Evolutionary conservation across 92 coral and sea anemone genomes (phyloP).

Genomic region (Metridium senile): DNA sequence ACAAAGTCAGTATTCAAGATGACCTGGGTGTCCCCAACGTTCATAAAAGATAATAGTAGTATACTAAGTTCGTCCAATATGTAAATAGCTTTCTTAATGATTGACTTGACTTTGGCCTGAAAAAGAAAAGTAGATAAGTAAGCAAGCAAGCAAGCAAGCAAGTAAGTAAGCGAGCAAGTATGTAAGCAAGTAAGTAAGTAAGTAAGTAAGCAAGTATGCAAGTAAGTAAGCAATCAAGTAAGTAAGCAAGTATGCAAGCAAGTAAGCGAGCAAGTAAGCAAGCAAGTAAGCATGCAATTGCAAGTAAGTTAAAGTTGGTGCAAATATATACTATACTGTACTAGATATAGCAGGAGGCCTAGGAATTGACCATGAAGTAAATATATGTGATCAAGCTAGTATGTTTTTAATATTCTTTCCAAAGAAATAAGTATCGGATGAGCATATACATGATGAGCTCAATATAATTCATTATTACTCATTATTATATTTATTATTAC

Average conservation of each 20-base stretch:
- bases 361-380: not conserved
- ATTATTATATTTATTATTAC: too few relatives aligned
- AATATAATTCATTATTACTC: too few relatives aligned
- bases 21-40: constrained; percentile 27
- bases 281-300: too few relatives aligned
- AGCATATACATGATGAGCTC: too few relatives aligned
- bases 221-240: too few relatives aligned
- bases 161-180: too few relatives aligned
- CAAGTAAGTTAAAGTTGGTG: not conserved
- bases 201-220: too few relatives aligned
- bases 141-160: not conserved
- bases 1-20: not conserved
- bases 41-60: constrained; percentile 11
- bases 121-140: not conserved
- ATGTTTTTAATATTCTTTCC: not conserved
- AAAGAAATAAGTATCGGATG: not conserved
- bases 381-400: not conserved
- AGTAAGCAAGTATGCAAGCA: too few relatives aligned
- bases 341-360: not conserved
- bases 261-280: too few relatives aligned
- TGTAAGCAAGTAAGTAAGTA: too few relatives aligned
- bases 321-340: not conserved
- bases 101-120: constrained; percentile 14
- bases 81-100: constrained; percentile 15
- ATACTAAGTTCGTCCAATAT: constrained; percentile 14